Conservation (phyloP, 2,888 invertebrate genomes). For the Scaptomyza parva region DNA sequence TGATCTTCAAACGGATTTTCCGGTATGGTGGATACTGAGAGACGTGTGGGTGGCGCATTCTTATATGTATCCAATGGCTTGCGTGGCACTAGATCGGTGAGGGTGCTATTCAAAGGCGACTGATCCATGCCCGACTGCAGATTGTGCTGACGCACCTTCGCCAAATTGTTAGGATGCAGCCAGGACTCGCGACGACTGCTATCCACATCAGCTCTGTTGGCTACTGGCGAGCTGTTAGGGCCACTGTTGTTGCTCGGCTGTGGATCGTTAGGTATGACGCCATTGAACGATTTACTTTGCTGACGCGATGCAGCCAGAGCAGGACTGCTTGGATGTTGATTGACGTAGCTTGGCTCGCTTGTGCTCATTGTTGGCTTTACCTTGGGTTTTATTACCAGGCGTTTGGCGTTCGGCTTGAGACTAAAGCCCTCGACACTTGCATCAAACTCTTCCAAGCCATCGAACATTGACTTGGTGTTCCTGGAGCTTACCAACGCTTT, state of each 20-base stretch:
- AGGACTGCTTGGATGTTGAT: slow-evolving; percentile 11
- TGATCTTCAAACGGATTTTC: slow-evolving; percentile 82
- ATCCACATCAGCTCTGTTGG: slow-evolving; percentile 31
- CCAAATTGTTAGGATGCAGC: slow-evolving; percentile 83
- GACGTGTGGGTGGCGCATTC: slow-evolving; percentile 42
- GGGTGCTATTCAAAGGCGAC: slow-evolving; percentile 78
- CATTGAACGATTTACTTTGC: slow-evolving; percentile 61
- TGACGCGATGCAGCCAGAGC: slow-evolving; percentile 19
- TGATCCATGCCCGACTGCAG: slow-evolving; percentile 64
- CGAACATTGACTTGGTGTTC: slow-evolving; percentile 90
- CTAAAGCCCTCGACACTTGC: slow-evolving; percentile 87
- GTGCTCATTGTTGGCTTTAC: slow-evolving; percentile 7
- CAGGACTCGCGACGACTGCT: slow-evolving; percentile 83
- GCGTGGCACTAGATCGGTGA: slow-evolving; percentile 82
- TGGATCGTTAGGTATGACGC: slow-evolving; percentile 57
- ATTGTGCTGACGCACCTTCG: slow-evolving; percentile 81
- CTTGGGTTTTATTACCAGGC: slow-evolving; percentile 89
- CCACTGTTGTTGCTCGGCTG: background rate
- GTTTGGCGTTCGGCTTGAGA: slow-evolving; percentile 89
- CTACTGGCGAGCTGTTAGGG: slow-evolving; percentile 5
- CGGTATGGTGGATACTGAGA: slow-evolving; percentile 77
- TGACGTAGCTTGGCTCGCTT: background rate
- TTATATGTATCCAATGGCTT: slow-evolving; percentile 81
- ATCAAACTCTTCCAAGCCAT: slow-evolving; percentile 93
- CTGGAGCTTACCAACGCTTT: slow-evolving; percentile 81